Evolutionary conservation across 2,797 vertebrate species (phyloP), one percentile per base, ranked within the genome.

Genomic region (Eulemur coronatus): DNA sequence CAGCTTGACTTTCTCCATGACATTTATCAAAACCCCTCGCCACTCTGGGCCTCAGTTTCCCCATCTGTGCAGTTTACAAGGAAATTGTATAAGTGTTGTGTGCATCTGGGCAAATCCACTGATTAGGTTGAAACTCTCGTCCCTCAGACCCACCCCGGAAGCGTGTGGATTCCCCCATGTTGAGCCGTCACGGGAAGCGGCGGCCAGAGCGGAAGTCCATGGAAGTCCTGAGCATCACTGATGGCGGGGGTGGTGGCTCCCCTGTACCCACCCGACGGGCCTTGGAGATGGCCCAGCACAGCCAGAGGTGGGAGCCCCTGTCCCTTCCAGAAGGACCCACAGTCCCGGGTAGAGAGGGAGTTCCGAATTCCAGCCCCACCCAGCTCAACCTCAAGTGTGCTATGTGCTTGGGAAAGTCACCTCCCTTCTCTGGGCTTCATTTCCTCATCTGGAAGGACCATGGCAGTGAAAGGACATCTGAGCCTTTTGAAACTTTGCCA

Each of bases 131-230:
- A 75, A n/a, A 57, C 65, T 67, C 43, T 65, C 0, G 7, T 24
- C 73, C 75, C 78, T 24, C 69, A 98, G 99, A 99, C 97, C 99
- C 99, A 52, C 99, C 99, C 41, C 98, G 99, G 94, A 99, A 99
- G 98, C 99, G 99, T 0, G 99, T 99, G 7, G 99, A 99, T 98
- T 99, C 99, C 5, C 99, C 99, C 2, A 99, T 99, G 99, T 97
- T 99, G 98, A 99, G 99, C 41, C 99, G 99, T 26, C 99, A 99
- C 0, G 99, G 99, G 65, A 99, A 99, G 96, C 99, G 99, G 52
- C 98, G 99, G 81, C 99, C 99, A 0, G 99, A 99, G 98, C 99
- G 99, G 97, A 99, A 99, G 97, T 99, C 99, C 95, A 99, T 99
- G 98, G 99, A 99, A 98, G 99, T 99, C 14, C 98, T 99, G 76